Evolutionary conservation across 2,888 invertebrate genomes (phyloP).

Genomic region (Schrankia costaestrigalis): DNA sequence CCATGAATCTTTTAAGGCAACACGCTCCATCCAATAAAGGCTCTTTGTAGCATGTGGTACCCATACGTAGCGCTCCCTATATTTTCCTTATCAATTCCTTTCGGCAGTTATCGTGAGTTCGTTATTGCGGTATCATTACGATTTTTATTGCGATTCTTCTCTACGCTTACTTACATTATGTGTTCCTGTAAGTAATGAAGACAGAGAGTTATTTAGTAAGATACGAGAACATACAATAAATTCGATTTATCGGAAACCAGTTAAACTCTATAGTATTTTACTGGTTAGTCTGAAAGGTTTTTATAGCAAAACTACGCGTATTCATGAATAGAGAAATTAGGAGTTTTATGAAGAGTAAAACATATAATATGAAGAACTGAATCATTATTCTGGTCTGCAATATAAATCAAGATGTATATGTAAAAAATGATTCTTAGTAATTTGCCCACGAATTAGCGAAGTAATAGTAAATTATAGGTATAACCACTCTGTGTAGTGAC

Average conservation of each 20-base stretch:
- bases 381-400: no score
- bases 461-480: no score
- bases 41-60: constrained; percentile 29
- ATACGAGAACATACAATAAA: background rate
- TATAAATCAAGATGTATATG: no score
- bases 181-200: constrained; percentile 28
- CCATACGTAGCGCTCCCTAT: constrained; percentile 32
- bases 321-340: no score
- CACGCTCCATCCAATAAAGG: constrained; percentile 33
- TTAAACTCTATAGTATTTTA: no score
- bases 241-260: background rate
- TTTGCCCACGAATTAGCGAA: no score
- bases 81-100: constrained; percentile 42
- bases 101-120: constrained; percentile 35
- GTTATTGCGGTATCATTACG: constrained; percentile 38
- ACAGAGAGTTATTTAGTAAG: constrained; percentile 9
- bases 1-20: constrained; percentile 37
- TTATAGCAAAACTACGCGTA: no score
- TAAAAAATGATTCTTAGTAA: no score
- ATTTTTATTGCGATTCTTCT: constrained; percentile 35
- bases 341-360: no score
- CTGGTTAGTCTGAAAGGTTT: no score
- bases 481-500: no score
- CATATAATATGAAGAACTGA: no score
- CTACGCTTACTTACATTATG: constrained; percentile 22